Base-by-base conservation (phyloP, 1,140 invertebrate species). In the Conus betulinus region DNA sequence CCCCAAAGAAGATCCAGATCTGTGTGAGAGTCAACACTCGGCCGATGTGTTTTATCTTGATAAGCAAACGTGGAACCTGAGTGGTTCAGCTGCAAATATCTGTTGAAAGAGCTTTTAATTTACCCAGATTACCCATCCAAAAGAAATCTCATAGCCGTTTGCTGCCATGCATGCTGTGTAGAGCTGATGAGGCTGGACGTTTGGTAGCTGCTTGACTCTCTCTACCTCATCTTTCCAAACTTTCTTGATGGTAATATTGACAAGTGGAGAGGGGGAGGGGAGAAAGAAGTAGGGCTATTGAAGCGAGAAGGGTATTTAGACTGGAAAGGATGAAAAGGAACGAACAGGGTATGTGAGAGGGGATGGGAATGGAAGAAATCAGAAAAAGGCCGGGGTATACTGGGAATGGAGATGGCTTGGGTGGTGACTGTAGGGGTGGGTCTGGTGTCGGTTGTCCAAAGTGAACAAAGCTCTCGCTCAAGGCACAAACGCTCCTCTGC, bases 91-190 rank as follows among this genome's bases (percentile, higher is more conserved):
- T 67, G 51, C 84, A 85, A 85, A 85, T 85, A 85, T 85, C 84
- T 85, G 84, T 85, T 85, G 84, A 85, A 85, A 85, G 84, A 85
- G 84, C 84, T 85, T 85, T 85, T 85, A 85, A 85, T 85, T 85
- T 76, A 74, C 84, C 84, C 15, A 85, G 84, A 85, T 85, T 85
- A 85, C 63, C 84, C 55, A 25, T n/a, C 63, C 55, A 67, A 63
- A 11, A 76, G 84, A 85, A 85, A 85, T 85, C 84, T 39, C 84
- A 71, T 71, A 74, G 23, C 53, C 20, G 27, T 11, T 13, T 25
- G 67, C 27, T 76, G 84, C 67, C 27, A 63, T 71, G 84, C 39
- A 85, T 85, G 84, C 10, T n/a, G 52, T 8, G 25, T 11, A 39
- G 7, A 25, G n/a, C 76, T 78, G 76, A 78, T 78, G 76, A 78